Evolutionary conservation across 2,888 invertebrate genomes (phyloP).

Genomic region (Steinernema scapterisci): DNA sequence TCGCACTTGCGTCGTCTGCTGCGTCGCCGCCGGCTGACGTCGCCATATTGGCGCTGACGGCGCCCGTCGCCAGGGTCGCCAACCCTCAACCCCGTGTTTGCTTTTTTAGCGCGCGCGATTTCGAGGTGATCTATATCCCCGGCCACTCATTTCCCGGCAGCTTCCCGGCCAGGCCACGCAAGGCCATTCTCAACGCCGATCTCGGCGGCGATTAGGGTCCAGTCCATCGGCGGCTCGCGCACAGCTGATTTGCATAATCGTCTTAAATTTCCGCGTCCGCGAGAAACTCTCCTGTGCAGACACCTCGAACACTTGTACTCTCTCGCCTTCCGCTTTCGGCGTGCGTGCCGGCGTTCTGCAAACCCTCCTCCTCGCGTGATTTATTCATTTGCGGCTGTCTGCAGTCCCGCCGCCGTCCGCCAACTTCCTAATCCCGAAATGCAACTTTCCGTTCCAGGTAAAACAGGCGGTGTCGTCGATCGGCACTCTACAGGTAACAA

Average conservation of each 20-base stretch:
- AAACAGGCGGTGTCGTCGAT: constrained; percentile 31
- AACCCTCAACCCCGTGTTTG: not conserved
- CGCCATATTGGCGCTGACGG: constrained; percentile 18
- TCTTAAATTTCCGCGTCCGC: not conserved
- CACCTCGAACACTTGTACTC: constrained; percentile 1
- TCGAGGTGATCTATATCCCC: not conserved
- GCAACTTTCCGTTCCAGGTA: constrained; percentile 18
- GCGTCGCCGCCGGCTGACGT: constrained; percentile 4
- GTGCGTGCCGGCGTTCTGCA: no score
- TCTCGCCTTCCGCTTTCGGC: not conserved
- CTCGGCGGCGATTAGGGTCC: not conserved
- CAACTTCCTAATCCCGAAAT: not conserved
- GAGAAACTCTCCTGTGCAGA: not conserved
- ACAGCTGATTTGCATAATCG: constrained; percentile 31
- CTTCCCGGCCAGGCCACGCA: not conserved
- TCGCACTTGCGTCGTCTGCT: constrained; percentile 3
- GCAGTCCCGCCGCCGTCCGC: not conserved
- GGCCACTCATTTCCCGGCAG: not conserved
- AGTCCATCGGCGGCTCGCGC: not conserved
- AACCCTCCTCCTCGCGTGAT: not conserved
- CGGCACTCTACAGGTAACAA: constrained; percentile 22
- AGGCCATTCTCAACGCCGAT: not conserved
- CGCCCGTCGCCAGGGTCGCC: not conserved
- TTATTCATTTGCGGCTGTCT: not conserved
- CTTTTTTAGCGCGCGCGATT: constrained; percentile 24